These are phyloP conservation scores for Drosophila sp. DNA, from an alignment of 1,140 invertebrate genomes.

Conservation along the genomic window DNA sequence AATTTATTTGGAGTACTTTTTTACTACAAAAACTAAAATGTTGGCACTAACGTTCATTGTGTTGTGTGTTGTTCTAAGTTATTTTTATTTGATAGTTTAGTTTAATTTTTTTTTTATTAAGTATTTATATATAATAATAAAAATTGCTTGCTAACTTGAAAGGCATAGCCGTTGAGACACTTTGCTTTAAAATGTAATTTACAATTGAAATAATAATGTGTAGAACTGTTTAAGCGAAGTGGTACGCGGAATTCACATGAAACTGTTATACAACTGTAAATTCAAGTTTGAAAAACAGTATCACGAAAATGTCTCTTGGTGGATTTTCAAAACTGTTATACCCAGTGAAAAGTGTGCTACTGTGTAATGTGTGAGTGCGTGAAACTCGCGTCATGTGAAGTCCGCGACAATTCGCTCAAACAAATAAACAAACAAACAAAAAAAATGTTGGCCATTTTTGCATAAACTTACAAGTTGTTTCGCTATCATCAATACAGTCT, in stretches of 20 bases:
- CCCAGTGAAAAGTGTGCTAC: neutral
- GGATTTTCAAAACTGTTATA: neutral
- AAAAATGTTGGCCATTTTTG: constrained; percentile 17
- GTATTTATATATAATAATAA: constrained; percentile 31
- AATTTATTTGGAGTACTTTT: constrained; percentile 22
- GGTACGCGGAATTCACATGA: constrained; percentile 32
- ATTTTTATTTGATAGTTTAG: constrained; percentile 3
- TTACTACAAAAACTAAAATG: constrained; percentile 64
- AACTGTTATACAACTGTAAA: neutral
- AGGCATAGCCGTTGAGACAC: constrained; percentile 76
- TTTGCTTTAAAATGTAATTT: constrained; percentile 60
- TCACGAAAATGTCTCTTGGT: too few species aligned
- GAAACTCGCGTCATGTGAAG: constrained; percentile 33
- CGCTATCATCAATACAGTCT: constrained; percentile 92
- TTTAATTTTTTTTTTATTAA: constrained; percentile 30
- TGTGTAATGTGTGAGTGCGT: neutral
- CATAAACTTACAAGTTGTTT: constrained; percentile 87
- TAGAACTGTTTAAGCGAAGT: constrained; percentile 26
- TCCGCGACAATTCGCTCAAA: constrained; percentile 31
- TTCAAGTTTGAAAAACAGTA: neutral
- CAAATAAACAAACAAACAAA: constrained; percentile 21
- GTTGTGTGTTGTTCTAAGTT: constrained; percentile 47
- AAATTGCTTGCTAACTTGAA: constrained; percentile 52
- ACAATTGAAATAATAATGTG: constrained; percentile 42
- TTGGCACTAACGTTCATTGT: constrained; percentile 74